Evolutionary conservation across 2,797 vertebrate species (phyloP).

Genomic region (Pseudopleuronectes americanus): DNA sequence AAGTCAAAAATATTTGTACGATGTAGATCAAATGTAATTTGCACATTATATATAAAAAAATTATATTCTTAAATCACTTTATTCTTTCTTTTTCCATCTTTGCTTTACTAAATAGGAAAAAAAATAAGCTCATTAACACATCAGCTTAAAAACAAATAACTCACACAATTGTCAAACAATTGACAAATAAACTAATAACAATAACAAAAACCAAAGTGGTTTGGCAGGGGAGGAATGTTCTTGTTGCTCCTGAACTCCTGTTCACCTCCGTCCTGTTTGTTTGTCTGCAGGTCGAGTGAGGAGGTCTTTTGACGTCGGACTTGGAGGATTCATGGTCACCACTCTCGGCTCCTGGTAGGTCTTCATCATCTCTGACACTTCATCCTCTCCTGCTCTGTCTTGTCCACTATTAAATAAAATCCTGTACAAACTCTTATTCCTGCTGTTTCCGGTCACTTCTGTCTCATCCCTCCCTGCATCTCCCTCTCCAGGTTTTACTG

Average conservation of each 20-base stretch:
- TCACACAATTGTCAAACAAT: no score
- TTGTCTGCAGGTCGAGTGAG: slow-evolving; percentile 78
- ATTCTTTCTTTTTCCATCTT: no score
- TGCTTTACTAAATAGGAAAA: no score
- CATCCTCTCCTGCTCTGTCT: background rate
- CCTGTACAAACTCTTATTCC: background rate
- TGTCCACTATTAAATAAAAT: background rate
- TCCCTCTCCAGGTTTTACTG: slow-evolving; percentile 78
- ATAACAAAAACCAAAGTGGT: background rate
- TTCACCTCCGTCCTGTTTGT: no score
- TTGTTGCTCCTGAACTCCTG: background rate
- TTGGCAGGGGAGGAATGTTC: background rate
- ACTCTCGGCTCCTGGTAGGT: slow-evolving; percentile 84
- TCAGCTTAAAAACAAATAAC: no score
- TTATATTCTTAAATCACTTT: no score
- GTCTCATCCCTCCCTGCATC: background rate
- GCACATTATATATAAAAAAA: no score
- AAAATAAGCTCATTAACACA: no score
- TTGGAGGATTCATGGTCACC: slow-evolving; percentile 80
- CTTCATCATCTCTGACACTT: background rate
- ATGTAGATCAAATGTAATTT: no score
- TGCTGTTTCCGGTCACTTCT: background rate
- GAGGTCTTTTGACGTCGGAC: slow-evolving; percentile 81
- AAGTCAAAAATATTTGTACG: no score
- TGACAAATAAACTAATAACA: no score